These are phyloP conservation scores for Lepidochitona cinerea DNA, from an alignment of 2,888 invertebrate species.

Conservation along the genomic window DNA sequence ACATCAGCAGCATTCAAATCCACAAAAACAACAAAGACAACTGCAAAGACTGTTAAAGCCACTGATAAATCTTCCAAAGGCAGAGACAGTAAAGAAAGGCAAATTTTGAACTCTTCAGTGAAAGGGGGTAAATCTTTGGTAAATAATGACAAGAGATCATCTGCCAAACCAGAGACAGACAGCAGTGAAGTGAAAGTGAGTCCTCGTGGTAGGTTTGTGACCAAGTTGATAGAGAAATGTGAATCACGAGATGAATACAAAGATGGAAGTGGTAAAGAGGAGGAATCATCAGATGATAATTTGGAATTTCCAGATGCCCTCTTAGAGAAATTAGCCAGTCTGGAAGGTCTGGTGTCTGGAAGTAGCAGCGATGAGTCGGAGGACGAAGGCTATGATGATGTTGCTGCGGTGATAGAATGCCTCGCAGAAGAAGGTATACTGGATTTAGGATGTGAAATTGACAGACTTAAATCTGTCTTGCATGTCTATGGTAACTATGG, in stretches of 20 bases:
- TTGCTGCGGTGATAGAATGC: not conserved
- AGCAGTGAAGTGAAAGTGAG: not conserved
- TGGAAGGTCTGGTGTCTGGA: not conserved
- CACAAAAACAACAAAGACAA: not conserved
- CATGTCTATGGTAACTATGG: not conserved
- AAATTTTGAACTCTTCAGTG: not conserved
- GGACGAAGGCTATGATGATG: not conserved
- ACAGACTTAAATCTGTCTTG: not conserved
- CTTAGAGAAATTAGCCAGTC: not conserved
- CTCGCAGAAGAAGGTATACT: slow-evolving; percentile 1
- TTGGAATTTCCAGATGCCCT: not conserved
- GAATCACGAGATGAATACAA: not conserved
- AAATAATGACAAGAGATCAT: not conserved
- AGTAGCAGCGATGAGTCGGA: not conserved
- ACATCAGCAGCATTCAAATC: not conserved
- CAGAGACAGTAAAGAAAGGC: not conserved
- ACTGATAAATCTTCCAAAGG: not conserved
- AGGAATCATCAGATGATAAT: not conserved
- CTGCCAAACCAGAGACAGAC: not conserved
- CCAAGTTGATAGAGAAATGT: not conserved
- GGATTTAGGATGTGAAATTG: not conserved
- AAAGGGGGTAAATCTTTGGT: not conserved
- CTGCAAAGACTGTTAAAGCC: not conserved
- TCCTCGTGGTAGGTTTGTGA: not conserved
- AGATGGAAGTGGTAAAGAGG: not conserved